Conservation (phyloP, 2,888 invertebrate species). For the Trichopoda pennipes region DNA sequence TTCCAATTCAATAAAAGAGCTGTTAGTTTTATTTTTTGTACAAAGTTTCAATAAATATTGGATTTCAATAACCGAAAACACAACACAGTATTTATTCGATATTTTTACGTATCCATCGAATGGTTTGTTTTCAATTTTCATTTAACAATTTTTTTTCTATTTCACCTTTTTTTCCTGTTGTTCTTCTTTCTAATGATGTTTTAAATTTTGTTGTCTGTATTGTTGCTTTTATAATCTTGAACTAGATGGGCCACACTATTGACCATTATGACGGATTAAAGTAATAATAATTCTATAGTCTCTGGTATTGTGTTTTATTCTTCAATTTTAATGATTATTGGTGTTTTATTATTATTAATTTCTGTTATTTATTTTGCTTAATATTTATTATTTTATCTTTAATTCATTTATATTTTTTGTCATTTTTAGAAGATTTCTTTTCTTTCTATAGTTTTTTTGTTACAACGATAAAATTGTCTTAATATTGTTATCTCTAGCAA, state of each 20-base stretch:
- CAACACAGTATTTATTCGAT: not conserved
- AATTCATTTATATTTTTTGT: no score
- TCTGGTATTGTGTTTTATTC: slow-evolving; percentile 35
- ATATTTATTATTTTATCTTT: not conserved
- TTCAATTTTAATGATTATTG: slow-evolving; percentile 43
- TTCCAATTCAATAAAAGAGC: slow-evolving; percentile 48
- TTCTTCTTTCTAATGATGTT: not conserved
- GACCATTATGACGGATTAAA: slow-evolving; percentile 66
- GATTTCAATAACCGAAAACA: slow-evolving; percentile 10
- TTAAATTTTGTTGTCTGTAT: slow-evolving; percentile 5
- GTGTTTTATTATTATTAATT: slow-evolving; percentile 56
- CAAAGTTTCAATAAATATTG: slow-evolving; percentile 12
- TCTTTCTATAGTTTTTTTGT: no score
- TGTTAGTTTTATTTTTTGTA: not conserved
- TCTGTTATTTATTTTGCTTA: slow-evolving; percentile 41
- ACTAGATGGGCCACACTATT: slow-evolving; percentile 51
- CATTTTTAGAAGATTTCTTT: no score
- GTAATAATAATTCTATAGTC: slow-evolving; percentile 54
- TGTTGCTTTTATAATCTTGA: slow-evolving; percentile 25
- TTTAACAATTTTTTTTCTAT: slow-evolving; percentile 7
- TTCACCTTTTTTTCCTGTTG: slow-evolving; percentile 3
- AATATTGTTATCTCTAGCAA: no score
- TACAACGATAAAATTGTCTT: no score
- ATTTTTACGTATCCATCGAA: not conserved
- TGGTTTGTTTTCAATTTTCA: not conserved